A percentile compares a stretch with the other conserved stretches of the same genome.
phyloP scores from a whole-genome alignment of 2,797 vertebrate genomes.

The Acanthornis magna region DNA sequence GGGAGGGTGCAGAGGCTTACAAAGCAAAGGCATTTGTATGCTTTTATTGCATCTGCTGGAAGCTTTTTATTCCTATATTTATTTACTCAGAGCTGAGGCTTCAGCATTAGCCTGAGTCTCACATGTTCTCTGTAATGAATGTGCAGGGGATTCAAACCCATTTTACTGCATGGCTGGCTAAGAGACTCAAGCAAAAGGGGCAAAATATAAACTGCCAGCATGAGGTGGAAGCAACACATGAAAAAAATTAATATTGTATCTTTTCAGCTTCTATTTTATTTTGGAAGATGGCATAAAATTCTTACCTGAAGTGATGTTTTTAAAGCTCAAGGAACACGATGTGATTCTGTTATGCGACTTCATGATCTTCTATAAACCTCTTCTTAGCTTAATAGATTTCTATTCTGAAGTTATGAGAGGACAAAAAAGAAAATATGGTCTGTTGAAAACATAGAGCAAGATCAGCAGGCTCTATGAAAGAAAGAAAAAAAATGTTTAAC shows the following conservation, averaged over 20 bases:
- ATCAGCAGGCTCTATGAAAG: neutral
- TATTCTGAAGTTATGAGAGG: neutral
- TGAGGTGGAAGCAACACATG: neutral
- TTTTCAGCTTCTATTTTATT: neutral
- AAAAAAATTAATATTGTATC: fast-evolving
- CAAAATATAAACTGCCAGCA: neutral
- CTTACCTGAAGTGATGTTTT: neutral
- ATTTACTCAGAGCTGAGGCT: neutral
- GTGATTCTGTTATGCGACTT: neutral
- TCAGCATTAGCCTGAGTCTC: neutral
- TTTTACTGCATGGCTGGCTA: neutral
- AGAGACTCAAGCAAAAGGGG: neutral
- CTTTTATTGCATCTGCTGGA: neutral
- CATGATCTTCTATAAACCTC: neutral
- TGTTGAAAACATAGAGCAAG: constrained; percentile 1
- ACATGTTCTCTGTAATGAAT: neutral
- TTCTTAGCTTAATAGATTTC: constrained; percentile 10
- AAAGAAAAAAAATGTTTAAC: neutral
- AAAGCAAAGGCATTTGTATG: neutral
- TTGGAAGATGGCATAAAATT: neutral
- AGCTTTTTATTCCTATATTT: neutral
- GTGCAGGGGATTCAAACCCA: neutral
- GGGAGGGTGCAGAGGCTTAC: fast-evolving
- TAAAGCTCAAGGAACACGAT: neutral
- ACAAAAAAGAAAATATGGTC: neutral